Percentiles rank a stretch among this genome's conserved stretches.
Evolutionary conservation across 2,888 invertebrate genomes (phyloP).

Genomic region (Ophioninae sp.): DNA sequence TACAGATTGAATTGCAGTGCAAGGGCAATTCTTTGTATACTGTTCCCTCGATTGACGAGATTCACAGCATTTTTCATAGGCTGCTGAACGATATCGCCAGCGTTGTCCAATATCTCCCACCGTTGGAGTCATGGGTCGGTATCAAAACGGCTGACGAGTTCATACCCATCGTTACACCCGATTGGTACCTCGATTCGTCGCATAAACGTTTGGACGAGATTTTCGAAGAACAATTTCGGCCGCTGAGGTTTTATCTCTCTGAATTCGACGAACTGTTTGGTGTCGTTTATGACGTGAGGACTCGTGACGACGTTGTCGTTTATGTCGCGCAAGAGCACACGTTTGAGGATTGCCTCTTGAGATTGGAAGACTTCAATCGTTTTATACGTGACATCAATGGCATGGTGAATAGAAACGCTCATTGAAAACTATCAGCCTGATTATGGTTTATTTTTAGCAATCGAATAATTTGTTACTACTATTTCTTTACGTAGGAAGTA

Average conservation of each 20-base stretch:
- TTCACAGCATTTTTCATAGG: conserved; percentile 68
- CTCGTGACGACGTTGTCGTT: conserved; percentile 80
- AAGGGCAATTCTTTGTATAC: conserved; percentile 69
- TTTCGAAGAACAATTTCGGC: conserved; percentile 83
- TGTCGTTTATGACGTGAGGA: conserved; percentile 83
- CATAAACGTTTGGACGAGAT: conserved; percentile 82
- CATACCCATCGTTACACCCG: conserved; percentile 68
- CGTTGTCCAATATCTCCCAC: conserved; percentile 70
- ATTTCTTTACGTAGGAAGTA: neutral
- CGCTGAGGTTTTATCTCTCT: conserved; percentile 83
- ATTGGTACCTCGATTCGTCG: conserved; percentile 80
- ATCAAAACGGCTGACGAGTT: conserved; percentile 67
- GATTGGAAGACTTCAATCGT: conserved; percentile 73
- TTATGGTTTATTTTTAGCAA: neutral
- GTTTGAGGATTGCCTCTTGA: conserved; percentile 71
- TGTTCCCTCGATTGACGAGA: conserved; percentile 68
- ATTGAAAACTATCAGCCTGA: neutral
- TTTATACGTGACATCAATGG: conserved; percentile 72
- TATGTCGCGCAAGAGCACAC: conserved; percentile 82
- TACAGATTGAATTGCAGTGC: conserved; percentile 69
- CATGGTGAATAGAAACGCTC: conserved; percentile 67
- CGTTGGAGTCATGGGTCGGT: conserved; percentile 75
- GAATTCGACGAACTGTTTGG: conserved; percentile 83
- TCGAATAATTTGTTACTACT: neutral
- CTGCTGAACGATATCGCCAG: conserved; percentile 73